A percentile compares a stretch with the other conserved stretches of the same genome.
Conservation (phyloP, 2,888 invertebrate species). For the Electrophaes corylata region DNA sequence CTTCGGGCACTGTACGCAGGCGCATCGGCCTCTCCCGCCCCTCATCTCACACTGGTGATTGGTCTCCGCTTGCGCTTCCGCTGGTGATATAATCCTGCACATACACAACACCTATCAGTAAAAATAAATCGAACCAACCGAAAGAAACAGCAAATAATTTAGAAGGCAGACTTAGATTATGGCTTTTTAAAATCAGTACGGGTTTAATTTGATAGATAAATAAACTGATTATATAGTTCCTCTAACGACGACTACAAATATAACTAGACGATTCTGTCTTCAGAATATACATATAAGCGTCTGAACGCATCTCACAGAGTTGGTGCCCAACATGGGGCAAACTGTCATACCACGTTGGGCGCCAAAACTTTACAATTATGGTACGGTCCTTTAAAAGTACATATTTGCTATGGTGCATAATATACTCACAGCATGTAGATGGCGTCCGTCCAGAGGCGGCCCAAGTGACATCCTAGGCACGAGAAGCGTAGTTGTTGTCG, state of each 20-base stretch:
- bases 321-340: conserved; percentile 9
- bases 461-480: conserved; percentile 75
- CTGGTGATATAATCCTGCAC: conserved; percentile 78
- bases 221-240: too few species aligned
- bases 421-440: conserved; percentile 76
- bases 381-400: conserved; percentile 1
- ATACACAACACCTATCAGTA: conserved; percentile 25
- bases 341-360: not conserved
- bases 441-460: conserved; percentile 68
- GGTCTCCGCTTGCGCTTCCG: conserved; percentile 77
- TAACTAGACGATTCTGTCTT: too few species aligned
- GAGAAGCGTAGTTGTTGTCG: conserved; percentile 90
- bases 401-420: too few species aligned
- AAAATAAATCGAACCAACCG: not conserved
- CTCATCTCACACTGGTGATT: conserved; percentile 80
- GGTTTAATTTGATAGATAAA: too few species aligned
- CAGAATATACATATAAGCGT: too few species aligned
- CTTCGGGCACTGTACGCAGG: conserved; percentile 77
- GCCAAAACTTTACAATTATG: not conserved
- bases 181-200: not conserved
- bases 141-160: not conserved
- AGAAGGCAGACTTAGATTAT: not conserved
- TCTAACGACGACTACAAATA: too few species aligned
- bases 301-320: not conserved
- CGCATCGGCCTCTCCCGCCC: conserved; percentile 81